phyloP scores from a whole-genome alignment of 92 coral and sea anemone species.

The Plumapathes pennacea region DNA sequence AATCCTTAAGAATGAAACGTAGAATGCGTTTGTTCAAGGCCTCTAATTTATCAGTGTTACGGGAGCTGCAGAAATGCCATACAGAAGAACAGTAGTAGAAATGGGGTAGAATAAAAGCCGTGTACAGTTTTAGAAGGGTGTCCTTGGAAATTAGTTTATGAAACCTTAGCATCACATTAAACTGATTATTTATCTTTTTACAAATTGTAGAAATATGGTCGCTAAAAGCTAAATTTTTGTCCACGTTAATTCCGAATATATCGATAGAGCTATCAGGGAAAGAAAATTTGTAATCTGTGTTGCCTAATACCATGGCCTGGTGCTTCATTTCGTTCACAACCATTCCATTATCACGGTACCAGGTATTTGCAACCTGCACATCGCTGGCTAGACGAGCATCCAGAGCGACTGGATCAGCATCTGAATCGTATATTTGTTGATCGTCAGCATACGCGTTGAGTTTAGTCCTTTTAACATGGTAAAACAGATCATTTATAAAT shows the following conservation, averaged over 20 bases:
- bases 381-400: conserved; percentile 8
- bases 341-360: conserved; percentile 48
- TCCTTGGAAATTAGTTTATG: conserved; percentile 17
- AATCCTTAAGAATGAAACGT: conserved; percentile 24
- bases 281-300: conserved; percentile 31
- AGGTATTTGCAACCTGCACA: conserved; percentile 9
- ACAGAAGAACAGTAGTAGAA: conserved; percentile 46
- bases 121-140: conserved; percentile 28
- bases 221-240: too few species aligned
- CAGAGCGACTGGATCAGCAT: conserved; percentile 14
- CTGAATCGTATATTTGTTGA: conserved; percentile 16
- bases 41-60: conserved; percentile 26
- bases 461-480: conserved; percentile 1
- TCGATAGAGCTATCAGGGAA: too few species aligned
- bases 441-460: conserved; percentile 30
- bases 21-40: conserved; percentile 28
- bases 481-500: conserved; percentile 22
- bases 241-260: too few species aligned
- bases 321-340: conserved; percentile 40
- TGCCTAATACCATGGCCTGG: conserved; percentile 56
- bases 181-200: conserved; percentile 6
- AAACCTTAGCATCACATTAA: conserved; percentile 21
- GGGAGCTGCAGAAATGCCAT: conserved; percentile 45
- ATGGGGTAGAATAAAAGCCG: conserved; percentile 43
- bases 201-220: too few species aligned